Percentiles rank a stretch among this genome's conserved stretches.
These are phyloP conservation scores for Hedya salicella DNA, from an alignment of 2,888 invertebrate genomes.

Conservation along the genomic window DNA sequence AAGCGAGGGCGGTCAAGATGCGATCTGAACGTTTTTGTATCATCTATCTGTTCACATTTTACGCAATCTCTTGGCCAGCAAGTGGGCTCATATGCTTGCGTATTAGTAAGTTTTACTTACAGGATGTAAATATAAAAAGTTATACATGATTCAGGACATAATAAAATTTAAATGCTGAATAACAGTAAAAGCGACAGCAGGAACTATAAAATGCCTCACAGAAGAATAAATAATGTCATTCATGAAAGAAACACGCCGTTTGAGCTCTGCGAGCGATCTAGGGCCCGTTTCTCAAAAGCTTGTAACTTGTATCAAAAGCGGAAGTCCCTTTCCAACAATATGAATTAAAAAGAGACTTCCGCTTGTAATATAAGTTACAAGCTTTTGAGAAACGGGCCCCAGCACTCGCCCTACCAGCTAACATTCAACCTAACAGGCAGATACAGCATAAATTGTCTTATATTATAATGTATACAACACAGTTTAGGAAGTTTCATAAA, in stretches of 20 bases:
- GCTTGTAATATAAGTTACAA: no score
- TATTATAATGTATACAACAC: background rate
- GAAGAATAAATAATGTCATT: constrained; percentile 9
- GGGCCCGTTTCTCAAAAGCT: no score
- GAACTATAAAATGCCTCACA: background rate
- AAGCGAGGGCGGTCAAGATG: background rate
- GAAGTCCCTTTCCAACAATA: no score
- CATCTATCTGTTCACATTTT: background rate
- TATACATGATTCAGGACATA: background rate
- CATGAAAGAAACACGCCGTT: background rate
- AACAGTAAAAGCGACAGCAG: constrained; percentile 13
- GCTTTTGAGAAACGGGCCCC: no score
- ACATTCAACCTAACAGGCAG: constrained; percentile 12
- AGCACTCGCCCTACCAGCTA: constrained; percentile 10
- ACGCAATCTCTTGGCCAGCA: background rate
- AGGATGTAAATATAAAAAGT: background rate
- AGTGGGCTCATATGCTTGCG: background rate
- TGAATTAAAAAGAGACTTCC: no score
- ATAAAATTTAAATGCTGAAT: constrained; percentile 5
- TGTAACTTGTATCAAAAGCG: no score
- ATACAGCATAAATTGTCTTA: constrained; percentile 1
- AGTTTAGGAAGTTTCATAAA: background rate
- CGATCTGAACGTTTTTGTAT: background rate
- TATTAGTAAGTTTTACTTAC: background rate
- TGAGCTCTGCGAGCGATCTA: constrained; percentile 22